These are phyloP conservation scores for Intellagama lesueurii DNA, from an alignment of 2,797 vertebrate species.

Conservation along the genomic window DNA sequence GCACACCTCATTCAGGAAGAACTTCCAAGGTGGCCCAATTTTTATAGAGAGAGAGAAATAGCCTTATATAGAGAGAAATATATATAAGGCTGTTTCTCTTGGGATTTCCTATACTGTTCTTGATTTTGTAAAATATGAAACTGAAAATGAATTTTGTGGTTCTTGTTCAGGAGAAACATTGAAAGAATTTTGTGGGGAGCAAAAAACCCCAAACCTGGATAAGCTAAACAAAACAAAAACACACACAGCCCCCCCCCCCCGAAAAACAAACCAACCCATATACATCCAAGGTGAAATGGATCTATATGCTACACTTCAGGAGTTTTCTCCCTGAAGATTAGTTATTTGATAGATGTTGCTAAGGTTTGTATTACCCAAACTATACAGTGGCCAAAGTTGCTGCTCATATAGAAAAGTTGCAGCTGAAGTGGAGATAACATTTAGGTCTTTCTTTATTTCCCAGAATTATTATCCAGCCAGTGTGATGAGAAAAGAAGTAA, in stretches of 20 bases:
- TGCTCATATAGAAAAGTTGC: constrained; percentile 28
- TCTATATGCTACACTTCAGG: background rate
- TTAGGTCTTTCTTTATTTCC: constrained; percentile 40
- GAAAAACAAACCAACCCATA: too few species aligned
- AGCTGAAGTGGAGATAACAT: constrained; percentile 19
- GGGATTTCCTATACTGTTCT: background rate
- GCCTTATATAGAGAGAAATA: background rate
- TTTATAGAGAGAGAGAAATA: background rate
- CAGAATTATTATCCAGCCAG: constrained; percentile 58
- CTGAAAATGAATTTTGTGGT: background rate
- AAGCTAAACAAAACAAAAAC: too few species aligned
- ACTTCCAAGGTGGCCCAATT: background rate
- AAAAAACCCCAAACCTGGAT: background rate
- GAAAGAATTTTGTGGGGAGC: background rate
- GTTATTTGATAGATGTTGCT: background rate
- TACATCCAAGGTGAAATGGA: background rate
- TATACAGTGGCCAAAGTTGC: background rate
- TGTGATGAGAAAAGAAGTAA: constrained; percentile 68
- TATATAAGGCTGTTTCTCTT: background rate
- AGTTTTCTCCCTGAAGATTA: background rate
- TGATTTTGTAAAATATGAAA: background rate
- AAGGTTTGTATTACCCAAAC: background rate
- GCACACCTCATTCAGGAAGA: background rate
- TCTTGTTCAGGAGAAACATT: background rate
- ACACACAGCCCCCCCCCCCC: too few species aligned